Conservation (phyloP, 2,797 vertebrate species). For the Pteronotus mesoamericanus region DNA sequence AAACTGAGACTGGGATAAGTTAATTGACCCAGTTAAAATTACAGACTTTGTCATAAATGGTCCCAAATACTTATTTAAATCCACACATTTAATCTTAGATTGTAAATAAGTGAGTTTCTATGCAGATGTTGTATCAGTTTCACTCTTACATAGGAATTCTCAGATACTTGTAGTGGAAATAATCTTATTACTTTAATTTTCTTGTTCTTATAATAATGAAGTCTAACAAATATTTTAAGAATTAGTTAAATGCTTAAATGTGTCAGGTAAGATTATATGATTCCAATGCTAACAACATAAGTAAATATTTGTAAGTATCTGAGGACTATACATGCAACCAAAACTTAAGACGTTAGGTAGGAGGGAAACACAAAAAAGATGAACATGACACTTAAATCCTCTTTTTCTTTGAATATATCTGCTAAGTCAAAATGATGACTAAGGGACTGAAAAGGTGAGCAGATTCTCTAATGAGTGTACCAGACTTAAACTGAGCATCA, state of each 20-base stretch:
- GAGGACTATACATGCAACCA: not conserved
- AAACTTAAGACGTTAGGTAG: not conserved
- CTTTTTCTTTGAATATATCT: not conserved
- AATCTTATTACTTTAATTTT: not conserved
- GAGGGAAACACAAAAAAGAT: not conserved
- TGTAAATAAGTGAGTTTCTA: not conserved
- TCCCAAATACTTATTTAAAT: not conserved
- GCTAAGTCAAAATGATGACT: not conserved
- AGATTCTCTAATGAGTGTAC: not conserved
- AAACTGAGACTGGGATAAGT: not conserved
- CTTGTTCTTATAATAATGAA: not conserved
- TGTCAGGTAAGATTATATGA: not conserved
- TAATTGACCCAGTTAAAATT: not conserved
- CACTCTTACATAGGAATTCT: not conserved
- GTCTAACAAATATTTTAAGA: not conserved
- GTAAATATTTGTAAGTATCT: not conserved
- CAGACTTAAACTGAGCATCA: not conserved
- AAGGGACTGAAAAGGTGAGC: not conserved
- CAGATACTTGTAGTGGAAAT: not conserved
- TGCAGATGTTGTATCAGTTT: not conserved
- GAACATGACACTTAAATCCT: not conserved
- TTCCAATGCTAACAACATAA: not conserved
- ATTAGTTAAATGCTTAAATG: not conserved
- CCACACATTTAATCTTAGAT: not conserved
- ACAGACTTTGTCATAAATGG: not conserved